These are phyloP conservation scores for Heterotilapia buettikoferi DNA, from an alignment of 2,113 vertebrate species.

Conservation along the genomic window DNA sequence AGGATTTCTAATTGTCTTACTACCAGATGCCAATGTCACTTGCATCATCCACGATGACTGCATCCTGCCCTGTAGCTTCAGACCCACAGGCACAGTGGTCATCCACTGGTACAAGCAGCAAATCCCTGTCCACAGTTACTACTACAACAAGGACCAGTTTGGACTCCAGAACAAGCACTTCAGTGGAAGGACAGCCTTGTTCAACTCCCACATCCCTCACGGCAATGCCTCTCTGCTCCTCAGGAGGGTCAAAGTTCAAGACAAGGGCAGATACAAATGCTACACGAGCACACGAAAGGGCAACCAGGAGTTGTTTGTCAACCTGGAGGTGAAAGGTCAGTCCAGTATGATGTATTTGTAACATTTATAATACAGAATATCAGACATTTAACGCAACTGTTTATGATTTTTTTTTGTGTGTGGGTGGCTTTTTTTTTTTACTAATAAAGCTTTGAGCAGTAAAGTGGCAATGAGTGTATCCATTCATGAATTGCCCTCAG, in stretches of 20 bases:
- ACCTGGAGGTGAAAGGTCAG: conserved; percentile 70
- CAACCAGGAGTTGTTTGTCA: conserved; percentile 63
- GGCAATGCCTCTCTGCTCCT: conserved; percentile 82
- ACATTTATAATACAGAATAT: neutral
- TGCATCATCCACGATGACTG: conserved; percentile 75
- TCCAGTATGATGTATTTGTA: neutral
- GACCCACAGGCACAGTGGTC: conserved; percentile 61
- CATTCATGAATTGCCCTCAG: conserved; percentile 1
- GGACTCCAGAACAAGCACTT: conserved; percentile 66
- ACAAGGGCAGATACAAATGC: conserved; percentile 74
- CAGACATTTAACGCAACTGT: neutral
- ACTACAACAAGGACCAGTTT: conserved; percentile 71
- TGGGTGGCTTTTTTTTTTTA: neutral
- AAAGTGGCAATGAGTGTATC: neutral
- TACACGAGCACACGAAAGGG: conserved; percentile 73
- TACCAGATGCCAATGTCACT: conserved; percentile 58
- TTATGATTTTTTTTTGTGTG: neutral
- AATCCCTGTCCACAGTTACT: conserved; percentile 76
- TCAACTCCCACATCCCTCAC: conserved; percentile 63
- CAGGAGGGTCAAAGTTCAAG: conserved; percentile 65
- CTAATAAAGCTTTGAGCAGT: neutral
- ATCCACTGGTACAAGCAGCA: conserved; percentile 81
- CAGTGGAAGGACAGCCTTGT: conserved; percentile 71
- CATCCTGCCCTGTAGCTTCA: conserved; percentile 76
- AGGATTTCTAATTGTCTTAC: neutral